Conservation (phyloP, 2,113 vertebrate genomes). For the Camelus dromedarius region DNA sequence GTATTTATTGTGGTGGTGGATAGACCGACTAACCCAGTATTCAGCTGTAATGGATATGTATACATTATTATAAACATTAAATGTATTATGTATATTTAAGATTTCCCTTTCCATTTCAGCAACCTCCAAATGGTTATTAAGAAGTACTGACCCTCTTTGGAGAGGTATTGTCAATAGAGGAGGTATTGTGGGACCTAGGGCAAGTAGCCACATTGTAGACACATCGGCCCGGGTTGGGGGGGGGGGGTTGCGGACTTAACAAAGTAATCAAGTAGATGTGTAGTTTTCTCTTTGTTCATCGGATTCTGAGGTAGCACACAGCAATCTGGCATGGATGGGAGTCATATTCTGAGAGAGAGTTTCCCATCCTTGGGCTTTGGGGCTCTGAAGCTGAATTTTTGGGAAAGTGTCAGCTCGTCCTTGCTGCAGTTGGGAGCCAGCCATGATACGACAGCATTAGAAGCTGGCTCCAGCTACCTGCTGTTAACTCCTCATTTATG, state of each 20-base stretch:
- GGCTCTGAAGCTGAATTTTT: background rate
- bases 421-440: background rate
- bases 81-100: background rate
- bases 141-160: background rate
- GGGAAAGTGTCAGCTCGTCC: background rate
- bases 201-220: background rate
- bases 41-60: background rate
- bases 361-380: background rate
- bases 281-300: background rate
- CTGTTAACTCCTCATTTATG: background rate
- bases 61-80: too few relatives aligned
- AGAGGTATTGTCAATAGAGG: background rate
- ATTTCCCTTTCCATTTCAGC: background rate
- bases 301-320: background rate
- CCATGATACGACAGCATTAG: background rate
- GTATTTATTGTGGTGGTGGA: background rate
- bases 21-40: background rate
- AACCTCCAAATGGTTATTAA: background rate
- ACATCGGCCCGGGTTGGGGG: too few relatives aligned
- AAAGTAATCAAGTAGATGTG: background rate
- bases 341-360: background rate
- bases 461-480: background rate
- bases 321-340: background rate
- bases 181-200: background rate
- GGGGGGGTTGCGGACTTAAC: background rate